Evolutionary conservation across 2,888 invertebrate genomes (phyloP), one percentile per base, ranked within the genome.

Genomic region (Cosmorhoe ocellata): DNA sequence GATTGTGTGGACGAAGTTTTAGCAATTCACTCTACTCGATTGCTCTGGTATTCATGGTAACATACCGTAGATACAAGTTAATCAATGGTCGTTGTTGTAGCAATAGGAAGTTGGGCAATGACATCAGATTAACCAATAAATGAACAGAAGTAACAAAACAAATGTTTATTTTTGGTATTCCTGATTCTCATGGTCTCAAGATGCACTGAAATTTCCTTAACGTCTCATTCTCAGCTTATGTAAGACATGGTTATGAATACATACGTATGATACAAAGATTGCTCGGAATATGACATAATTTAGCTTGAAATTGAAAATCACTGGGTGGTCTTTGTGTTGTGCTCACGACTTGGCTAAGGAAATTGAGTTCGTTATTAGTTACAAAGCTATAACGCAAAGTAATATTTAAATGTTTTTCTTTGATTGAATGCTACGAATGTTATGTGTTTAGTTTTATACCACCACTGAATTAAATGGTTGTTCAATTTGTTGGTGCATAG

Each of bases 1-100:
- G 36, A 37, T 37, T 12, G 12, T 9, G 26, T 9, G 13, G 8
- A 24, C 24, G 6, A 37, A 37, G 37, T 24, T 37, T 26, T 36
- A 5, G 24, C 26, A 8, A 26, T 26, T 26, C 12, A 32, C 13
- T 37, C 22, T 37, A 22, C 22, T 40, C 18, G 8, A 42, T 41
- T 49, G 27, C 30, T 27, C 48, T 37, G 41, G 41, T 32, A 32
- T 34, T 33, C 42, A 26, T 24, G 32, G 41, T 42, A 28, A 24
- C 13, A 28, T 26, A n/a, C n/a, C n/a, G n/a, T n/a, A n/a, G n/a
- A n/a, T n/a, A 26, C 12, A 4, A 26, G 18, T 3, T 12, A 8
- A 38, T 18, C 18, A 18, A 4, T 18, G 18, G 18, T 30, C 10
- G 30, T 10, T 11, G 11, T 30, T 11, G 2, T 18, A 30, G 30